Percentiles rank a stretch among this genome's conserved stretches.
Conservation (phyloP, 2,113 vertebrate species). For the Aegithalos caudatus region DNA sequence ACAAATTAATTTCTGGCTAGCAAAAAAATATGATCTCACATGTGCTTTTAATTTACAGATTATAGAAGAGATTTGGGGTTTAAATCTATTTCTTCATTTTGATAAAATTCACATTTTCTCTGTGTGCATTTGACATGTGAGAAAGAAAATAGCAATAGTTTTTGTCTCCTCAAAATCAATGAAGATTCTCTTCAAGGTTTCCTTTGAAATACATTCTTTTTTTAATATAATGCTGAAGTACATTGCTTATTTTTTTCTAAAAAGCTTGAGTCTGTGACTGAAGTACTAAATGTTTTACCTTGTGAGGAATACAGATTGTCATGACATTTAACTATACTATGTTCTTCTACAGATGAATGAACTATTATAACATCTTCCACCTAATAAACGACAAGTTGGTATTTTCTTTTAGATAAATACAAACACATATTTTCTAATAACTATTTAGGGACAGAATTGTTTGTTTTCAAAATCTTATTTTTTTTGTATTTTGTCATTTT, state of each 20-base stretch:
- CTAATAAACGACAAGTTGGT: conserved; percentile 5
- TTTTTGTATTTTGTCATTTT: background rate
- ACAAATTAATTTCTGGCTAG: background rate
- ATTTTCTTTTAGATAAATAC: conserved; percentile 1
- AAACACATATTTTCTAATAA: background rate
- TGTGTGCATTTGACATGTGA: background rate
- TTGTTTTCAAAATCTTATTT: background rate
- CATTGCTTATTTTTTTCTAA: background rate
- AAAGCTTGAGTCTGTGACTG: background rate
- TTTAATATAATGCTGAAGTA: background rate
- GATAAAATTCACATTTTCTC: background rate
- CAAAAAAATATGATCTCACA: accelerated
- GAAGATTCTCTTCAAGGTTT: background rate
- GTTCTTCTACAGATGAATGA: background rate
- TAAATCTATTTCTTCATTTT: background rate
- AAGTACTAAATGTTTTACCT: background rate
- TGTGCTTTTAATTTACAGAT: background rate
- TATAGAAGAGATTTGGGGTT: background rate
- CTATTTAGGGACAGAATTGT: background rate
- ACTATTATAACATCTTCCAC: background rate
- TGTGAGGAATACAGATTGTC: background rate
- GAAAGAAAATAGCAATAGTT: background rate
- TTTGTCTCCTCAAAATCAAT: background rate
- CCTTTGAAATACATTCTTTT: background rate
- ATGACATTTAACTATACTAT: conserved; percentile 26